Evolutionary conservation across 2,113 vertebrate genomes (phyloP).

Genomic region (Pedetes capensis): DNA sequence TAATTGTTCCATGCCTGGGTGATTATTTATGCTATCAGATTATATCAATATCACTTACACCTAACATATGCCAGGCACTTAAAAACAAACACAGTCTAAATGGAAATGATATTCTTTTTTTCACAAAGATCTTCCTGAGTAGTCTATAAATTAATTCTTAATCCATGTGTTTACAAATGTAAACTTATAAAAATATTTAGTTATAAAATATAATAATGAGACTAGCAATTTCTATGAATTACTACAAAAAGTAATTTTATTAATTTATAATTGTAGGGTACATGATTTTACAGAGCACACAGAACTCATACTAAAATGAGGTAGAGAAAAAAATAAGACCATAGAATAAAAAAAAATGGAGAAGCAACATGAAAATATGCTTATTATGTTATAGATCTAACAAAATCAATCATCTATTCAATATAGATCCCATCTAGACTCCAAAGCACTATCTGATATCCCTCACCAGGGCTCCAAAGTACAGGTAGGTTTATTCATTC

Average conservation of each 20-base stretch:
- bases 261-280: background rate
- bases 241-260: background rate
- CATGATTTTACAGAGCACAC: background rate
- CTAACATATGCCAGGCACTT: conserved; percentile 62
- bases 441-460: background rate
- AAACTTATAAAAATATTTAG: background rate
- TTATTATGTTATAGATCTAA: background rate
- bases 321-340: background rate
- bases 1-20: conserved; percentile 61
- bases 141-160: conserved; percentile 28
- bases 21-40: conserved; percentile 58
- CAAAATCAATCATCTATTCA: background rate
- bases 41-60: conserved; percentile 61
- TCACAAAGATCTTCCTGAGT: conserved; percentile 21
- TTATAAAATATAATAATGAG: background rate
- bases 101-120: conserved; percentile 6
- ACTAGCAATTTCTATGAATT: background rate
- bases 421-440: background rate
- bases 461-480: background rate
- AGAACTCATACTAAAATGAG: background rate
- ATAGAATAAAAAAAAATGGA: background rate
- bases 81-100: background rate
- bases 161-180: background rate
- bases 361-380: background rate
- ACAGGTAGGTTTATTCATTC: background rate